A percentile compares a stretch with the other conserved stretches of the same genome.
Evolutionary conservation across 2,888 invertebrate species (phyloP).

Genomic region (Tenthredo distinguenda): DNA sequence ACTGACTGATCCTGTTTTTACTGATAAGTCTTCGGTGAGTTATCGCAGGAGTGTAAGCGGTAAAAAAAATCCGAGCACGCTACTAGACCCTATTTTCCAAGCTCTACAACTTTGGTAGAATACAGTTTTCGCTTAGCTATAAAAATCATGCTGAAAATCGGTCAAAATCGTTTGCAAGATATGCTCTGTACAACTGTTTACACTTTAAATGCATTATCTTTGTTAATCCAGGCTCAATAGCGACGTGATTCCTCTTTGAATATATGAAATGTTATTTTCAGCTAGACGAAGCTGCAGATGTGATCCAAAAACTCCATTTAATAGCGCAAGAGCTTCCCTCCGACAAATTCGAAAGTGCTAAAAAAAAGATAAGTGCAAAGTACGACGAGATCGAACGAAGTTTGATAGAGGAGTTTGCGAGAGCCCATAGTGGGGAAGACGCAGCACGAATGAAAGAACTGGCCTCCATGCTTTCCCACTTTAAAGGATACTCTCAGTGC

Average conservation of each 20-base stretch:
- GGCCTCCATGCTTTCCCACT: conserved; percentile 94
- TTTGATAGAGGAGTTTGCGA: conserved; percentile 96
- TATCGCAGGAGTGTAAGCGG: background rate
- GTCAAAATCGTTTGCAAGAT: background rate
- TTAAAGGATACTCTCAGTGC: conserved; percentile 97
- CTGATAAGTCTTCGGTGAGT: conserved; percentile 88
- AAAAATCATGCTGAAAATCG: background rate
- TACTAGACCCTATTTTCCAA: background rate
- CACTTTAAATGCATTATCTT: too few relatives aligned
- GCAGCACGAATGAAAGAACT: conserved; percentile 95
- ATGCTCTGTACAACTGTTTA: background rate
- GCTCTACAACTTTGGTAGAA: background rate
- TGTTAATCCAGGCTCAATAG: background rate
- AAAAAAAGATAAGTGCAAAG: conserved; percentile 91
- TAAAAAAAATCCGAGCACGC: background rate
- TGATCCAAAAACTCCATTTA: conserved; percentile 97
- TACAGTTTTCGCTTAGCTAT: background rate
- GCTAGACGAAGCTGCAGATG: conserved; percentile 97
- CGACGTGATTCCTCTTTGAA: background rate
- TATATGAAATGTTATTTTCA: conserved; percentile 74
- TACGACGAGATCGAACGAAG: conserved; percentile 94
- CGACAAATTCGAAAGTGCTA: conserved; percentile 91
- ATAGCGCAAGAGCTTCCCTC: conserved; percentile 97
- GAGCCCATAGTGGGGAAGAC: conserved; percentile 92
- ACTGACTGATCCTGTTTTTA: conserved; percentile 91